Conservation (phyloP, 2,888 invertebrate species). For the Tetropium fuscum region DNA sequence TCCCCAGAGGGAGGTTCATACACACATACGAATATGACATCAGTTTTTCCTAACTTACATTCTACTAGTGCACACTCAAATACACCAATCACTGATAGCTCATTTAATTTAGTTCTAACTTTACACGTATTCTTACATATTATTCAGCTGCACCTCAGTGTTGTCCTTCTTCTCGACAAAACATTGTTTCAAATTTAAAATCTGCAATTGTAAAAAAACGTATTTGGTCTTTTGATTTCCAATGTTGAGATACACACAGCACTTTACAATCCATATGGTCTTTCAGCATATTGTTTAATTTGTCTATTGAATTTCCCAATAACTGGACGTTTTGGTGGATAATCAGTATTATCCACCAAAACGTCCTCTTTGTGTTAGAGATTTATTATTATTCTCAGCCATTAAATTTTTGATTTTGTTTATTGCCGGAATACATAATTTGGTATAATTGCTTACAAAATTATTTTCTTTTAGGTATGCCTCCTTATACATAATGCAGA, state of each 20-base stretch:
- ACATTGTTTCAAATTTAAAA: constrained; percentile 5
- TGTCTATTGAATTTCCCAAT: no score
- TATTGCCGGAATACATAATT: no score
- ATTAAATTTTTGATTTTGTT: no score
- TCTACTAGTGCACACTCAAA: constrained; percentile 12
- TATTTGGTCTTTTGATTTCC: constrained; percentile 15
- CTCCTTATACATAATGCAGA: constrained; percentile 89
- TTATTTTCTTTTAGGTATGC: no score
- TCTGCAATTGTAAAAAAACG: neutral
- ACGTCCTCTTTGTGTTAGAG: no score
- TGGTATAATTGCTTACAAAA: no score
- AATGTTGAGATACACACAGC: constrained; percentile 3
- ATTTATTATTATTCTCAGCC: no score
- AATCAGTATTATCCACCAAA: no score
- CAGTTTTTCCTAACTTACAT: neutral
- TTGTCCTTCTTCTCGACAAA: constrained; percentile 12
- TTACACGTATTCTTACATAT: constrained; percentile 4
- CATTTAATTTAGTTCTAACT: neutral
- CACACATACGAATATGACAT: constrained; percentile 5
- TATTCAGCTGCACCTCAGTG: constrained; percentile 12
- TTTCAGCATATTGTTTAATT: constrained; percentile 3
- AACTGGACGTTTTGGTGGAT: no score
- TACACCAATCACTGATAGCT: neutral
- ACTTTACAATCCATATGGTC: constrained; percentile 1
- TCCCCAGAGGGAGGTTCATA: no score